A percentile compares a stretch with the other conserved stretches of the same genome.
Evolutionary conservation across 2,113 vertebrate species (phyloP).

Genomic region (Dasyprocta punctata): DNA sequence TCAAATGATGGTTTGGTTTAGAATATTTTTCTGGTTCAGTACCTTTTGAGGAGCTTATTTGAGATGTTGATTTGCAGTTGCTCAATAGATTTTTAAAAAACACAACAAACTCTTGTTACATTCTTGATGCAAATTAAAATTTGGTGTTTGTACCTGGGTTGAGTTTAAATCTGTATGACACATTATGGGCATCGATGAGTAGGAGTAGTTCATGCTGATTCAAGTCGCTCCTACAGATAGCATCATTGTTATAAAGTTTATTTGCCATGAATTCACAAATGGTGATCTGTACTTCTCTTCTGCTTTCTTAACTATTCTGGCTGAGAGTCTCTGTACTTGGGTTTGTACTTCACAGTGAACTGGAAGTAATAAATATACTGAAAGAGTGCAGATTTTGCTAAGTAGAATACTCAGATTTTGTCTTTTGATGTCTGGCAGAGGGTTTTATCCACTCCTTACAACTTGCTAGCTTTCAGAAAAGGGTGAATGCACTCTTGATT

Average conservation of each 20-base stretch:
- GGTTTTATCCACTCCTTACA: neutral
- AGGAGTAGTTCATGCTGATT: neutral
- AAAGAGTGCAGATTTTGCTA: neutral
- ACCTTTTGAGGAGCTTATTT: constrained; percentile 8
- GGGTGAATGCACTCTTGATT: neutral
- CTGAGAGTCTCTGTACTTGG: neutral
- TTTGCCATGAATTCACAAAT: constrained; percentile 4
- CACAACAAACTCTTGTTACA: neutral
- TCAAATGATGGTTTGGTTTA: neutral
- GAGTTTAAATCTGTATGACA: neutral
- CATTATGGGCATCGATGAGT: neutral
- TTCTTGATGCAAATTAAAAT: constrained; percentile 46
- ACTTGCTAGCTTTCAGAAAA: neutral
- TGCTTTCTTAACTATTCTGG: constrained; percentile 1
- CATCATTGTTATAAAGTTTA: neutral
- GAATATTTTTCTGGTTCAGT: constrained; percentile 33
- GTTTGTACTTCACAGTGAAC: neutral
- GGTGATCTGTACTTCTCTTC: neutral
- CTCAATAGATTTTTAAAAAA: neutral
- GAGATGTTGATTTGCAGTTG: constrained; percentile 29
- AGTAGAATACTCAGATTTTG: neutral
- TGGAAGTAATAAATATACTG: neutral
- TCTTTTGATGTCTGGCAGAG: neutral
- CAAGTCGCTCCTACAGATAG: neutral
- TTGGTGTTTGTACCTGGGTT: neutral